A percentile compares a stretch with the other conserved stretches of the same genome.
phyloP scores from a whole-genome alignment of 2,113 vertebrate genomes.

The Tyto alba region DNA sequence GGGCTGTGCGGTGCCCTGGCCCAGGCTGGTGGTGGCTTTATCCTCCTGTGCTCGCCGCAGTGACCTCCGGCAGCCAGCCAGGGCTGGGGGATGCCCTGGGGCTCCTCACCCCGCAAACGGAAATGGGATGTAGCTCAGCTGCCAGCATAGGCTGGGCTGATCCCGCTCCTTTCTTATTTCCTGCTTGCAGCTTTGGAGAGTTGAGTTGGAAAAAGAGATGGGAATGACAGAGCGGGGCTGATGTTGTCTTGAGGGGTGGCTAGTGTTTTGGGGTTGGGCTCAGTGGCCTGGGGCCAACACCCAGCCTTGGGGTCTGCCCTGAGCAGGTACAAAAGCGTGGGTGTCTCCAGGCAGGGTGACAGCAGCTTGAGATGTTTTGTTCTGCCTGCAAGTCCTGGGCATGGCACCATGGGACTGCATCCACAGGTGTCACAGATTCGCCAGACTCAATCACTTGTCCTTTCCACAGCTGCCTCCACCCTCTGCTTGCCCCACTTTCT shows the following conservation, averaged over 20 bases:
- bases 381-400: background rate
- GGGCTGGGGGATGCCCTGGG: background rate
- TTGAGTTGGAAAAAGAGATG: background rate
- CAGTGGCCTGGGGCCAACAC: too few relatives aligned
- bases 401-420: background rate
- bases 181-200: background rate
- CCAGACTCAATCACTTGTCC: constrained; percentile 11
- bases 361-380: background rate
- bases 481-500: constrained; percentile 2
- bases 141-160: background rate
- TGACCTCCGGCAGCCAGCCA: accelerated
- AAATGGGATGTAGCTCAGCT: background rate
- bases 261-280: background rate
- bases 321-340: background rate
- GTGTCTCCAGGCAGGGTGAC: background rate
- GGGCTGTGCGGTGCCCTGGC: background rate
- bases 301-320: background rate
- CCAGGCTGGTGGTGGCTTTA: background rate
- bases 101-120: background rate
- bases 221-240: background rate
- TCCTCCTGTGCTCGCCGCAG: accelerated
- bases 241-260: background rate
- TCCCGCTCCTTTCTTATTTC: background rate
- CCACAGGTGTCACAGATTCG: background rate
- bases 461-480: background rate